These are phyloP conservation scores for Drosophila paranaensis DNA, from an alignment of 2,888 invertebrate genomes.

Conservation along the genomic window DNA sequence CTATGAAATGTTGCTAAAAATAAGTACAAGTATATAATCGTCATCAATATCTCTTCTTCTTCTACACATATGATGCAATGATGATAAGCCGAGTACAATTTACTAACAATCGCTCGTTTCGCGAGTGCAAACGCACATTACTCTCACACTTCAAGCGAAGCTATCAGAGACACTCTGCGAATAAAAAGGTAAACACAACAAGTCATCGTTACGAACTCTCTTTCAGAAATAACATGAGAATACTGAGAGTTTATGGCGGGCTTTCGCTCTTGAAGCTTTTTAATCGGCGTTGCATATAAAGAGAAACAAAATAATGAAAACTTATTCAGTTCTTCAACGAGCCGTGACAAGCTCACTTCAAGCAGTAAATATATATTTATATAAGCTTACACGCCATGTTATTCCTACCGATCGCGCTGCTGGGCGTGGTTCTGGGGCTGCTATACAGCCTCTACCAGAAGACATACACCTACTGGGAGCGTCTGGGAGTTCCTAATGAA, in stretches of 20 bases:
- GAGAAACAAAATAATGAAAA: background rate
- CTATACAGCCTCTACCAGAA: conserved; percentile 33
- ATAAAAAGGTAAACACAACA: background rate
- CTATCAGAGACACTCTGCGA: too few species aligned
- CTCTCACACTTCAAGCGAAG: background rate
- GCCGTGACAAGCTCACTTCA: background rate
- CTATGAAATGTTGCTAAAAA: too few species aligned
- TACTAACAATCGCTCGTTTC: background rate
- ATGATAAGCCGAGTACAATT: too few species aligned
- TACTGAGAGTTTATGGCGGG: background rate
- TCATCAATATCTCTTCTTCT: too few species aligned
- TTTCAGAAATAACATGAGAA: background rate
- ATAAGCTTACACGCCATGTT: conserved; percentile 19
- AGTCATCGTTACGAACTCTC: background rate
- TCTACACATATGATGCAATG: too few species aligned
- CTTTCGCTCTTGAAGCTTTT: conserved; percentile 19
- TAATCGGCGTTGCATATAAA: background rate
- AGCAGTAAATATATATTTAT: background rate
- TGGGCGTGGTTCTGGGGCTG: conserved; percentile 44
- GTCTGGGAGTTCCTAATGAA: conserved; percentile 60
- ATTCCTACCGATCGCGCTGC: conserved; percentile 42
- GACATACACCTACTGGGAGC: conserved; percentile 68
- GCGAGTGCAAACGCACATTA: background rate
- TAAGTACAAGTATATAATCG: too few species aligned
- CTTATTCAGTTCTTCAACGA: conserved; percentile 4